Conservation (phyloP, 2,113 vertebrate genomes). For the Otolemur garnettii region DNA sequence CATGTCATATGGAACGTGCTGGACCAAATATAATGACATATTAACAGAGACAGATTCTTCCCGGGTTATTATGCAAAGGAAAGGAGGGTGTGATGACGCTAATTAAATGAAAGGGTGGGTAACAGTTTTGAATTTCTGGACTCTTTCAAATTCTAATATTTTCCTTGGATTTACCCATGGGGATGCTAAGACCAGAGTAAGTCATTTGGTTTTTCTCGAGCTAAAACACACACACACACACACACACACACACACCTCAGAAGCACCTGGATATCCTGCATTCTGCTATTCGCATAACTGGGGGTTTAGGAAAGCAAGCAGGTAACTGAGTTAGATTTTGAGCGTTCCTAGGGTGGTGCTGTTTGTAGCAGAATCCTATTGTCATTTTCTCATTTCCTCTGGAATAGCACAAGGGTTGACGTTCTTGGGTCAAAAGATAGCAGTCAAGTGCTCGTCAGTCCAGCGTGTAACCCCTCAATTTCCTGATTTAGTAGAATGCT, state of each 20-base stretch:
- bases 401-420: not conserved
- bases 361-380: not conserved
- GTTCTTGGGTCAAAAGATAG: not conserved
- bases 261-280: rapidly evolving
- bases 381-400: constrained; percentile 18
- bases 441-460: not conserved
- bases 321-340: constrained; percentile 65
- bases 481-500: not conserved
- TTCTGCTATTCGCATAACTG: not conserved
- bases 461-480: not conserved
- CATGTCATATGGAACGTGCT: constrained; percentile 45
- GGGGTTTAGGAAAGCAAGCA: constrained; percentile 55
- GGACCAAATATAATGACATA: constrained; percentile 61
- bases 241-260: not conserved
- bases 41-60: constrained; percentile 30
- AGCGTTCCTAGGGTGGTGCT: not conserved
- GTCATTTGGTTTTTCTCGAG: constrained; percentile 79
- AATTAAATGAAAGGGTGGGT: constrained; percentile 43
- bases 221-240: constrained; percentile 16
- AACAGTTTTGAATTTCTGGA: constrained; percentile 63
- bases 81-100: not conserved
- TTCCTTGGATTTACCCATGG: constrained; percentile 72
- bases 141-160: constrained; percentile 70
- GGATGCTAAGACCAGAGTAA: constrained; percentile 76
- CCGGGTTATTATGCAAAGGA: not conserved